phyloP scores from a whole-genome alignment of 2,888 invertebrate genomes.

The Digitonthophagus gazella region DNA sequence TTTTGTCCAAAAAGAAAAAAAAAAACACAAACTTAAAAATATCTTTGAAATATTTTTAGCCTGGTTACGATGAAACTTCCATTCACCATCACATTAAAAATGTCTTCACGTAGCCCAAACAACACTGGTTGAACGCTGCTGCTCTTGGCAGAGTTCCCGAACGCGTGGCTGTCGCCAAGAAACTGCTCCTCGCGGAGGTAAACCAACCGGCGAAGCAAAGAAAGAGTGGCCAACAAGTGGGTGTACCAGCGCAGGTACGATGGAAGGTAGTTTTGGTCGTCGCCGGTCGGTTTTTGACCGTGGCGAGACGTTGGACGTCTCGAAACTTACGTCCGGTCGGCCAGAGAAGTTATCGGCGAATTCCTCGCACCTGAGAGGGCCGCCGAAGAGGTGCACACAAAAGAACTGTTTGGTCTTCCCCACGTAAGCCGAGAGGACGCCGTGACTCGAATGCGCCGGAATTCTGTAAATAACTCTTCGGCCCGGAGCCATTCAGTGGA shows the following conservation, averaged over 20 bases:
- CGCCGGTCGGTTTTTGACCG: conserved; percentile 7
- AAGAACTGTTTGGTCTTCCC: conserved; percentile 21
- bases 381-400: background rate
- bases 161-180: conserved; percentile 33
- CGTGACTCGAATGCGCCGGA: background rate
- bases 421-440: background rate
- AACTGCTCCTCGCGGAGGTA: conserved; percentile 33
- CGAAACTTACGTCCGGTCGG: conserved; percentile 42
- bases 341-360: conserved; percentile 43
- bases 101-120: background rate
- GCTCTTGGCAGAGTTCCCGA: conserved; percentile 27
- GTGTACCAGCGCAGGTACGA: conserved; percentile 36
- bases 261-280: conserved; percentile 33
- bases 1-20: background rate
- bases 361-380: conserved; percentile 35
- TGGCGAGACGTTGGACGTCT: conserved; percentile 28
- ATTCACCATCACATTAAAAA: conserved; percentile 1
- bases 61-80: background rate
- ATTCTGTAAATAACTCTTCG: background rate
- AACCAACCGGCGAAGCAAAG: conserved; percentile 20
- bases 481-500: background rate
- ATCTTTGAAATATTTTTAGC: too few relatives aligned
- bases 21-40: background rate
- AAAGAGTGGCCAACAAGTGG: conserved; percentile 35
- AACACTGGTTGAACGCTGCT: background rate